A percentile compares a stretch with the other conserved stretches of the same genome.
phyloP scores from a whole-genome alignment of 2,113 vertebrate species.

The Phrynosoma platyrhinos region DNA sequence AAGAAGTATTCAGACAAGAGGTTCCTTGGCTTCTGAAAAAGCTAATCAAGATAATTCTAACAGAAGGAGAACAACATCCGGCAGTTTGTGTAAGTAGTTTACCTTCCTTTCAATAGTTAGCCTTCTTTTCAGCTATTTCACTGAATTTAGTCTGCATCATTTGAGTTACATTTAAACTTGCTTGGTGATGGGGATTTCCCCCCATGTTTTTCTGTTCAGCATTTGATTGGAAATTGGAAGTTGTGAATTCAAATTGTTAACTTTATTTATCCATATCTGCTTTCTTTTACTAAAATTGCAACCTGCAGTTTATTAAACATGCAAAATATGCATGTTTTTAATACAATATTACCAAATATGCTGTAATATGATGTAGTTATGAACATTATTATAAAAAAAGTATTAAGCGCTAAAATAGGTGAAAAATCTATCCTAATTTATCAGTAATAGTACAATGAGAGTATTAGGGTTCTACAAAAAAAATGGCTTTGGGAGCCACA shows the following conservation, averaged over 20 bases:
- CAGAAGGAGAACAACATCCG: conserved; percentile 84
- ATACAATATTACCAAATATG: too few relatives aligned
- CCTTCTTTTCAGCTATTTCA: conserved; percentile 1
- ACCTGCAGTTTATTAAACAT: too few relatives aligned
- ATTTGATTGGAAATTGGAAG: background rate
- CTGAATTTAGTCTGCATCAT: background rate
- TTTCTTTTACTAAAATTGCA: too few relatives aligned
- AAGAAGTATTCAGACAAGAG: conserved; percentile 85
- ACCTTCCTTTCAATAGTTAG: conserved; percentile 15
- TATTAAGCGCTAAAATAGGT: too few relatives aligned
- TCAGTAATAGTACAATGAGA: too few relatives aligned
- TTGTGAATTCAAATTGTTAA: background rate
- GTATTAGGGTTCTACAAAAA: too few relatives aligned
- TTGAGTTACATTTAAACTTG: background rate
- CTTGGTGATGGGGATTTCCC: background rate
- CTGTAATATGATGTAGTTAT: too few relatives aligned
- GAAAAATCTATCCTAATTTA: too few relatives aligned
- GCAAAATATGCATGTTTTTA: too few relatives aligned
- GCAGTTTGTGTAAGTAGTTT: conserved; percentile 87
- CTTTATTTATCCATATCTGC: too few relatives aligned
- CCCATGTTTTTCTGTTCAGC: background rate
- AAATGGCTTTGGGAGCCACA: too few relatives aligned
- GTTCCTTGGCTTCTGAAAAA: conserved; percentile 83
- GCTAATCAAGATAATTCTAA: conserved; percentile 80
- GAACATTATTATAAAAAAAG: too few relatives aligned